Base-by-base conservation (phyloP, 1,140 invertebrate genomes). In the Drosophila busckii region DNA sequence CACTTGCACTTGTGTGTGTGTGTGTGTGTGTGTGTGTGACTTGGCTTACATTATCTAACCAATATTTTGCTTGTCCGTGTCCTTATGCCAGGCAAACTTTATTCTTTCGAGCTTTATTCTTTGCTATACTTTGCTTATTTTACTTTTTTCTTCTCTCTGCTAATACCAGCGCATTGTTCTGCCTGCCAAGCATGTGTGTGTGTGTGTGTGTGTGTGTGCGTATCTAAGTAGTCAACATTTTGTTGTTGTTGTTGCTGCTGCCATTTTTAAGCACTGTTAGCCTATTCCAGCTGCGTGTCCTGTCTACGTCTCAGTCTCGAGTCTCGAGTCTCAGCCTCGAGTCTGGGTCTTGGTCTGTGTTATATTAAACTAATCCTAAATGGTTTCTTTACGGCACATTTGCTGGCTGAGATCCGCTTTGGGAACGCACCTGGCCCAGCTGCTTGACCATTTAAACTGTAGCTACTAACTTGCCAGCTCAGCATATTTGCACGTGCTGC, bases 361-460 rank as follows among this genome's bases (percentile, higher is more conserved):
- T 71, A 83, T 85, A 85, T 85, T 85, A 85, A 85, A 85, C 78
- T 85, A 85, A 85, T 85, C 83, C 83, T 83, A 85, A 85, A 85
- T 83, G 83, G 71, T 73, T 85, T 83, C 73, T 85, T 85, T 60
- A 85, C 75, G 82, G 82, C 73, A 85, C 82, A 85, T 85, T 85
- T 85, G 73, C 75, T 45, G 45, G 73, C 73, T n/a, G n/a, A n/a
- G n/a, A n/a, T n/a, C n/a, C n/a, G n/a, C n/a, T n/a, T n/a, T n/a
- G n/a, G n/a, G n/a, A n/a, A n/a, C n/a, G n/a, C n/a, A n/a, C n/a
- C n/a, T n/a, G n/a, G n/a, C n/a, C n/a, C n/a, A n/a, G n/a, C n/a
- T n/a, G n/a, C n/a, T n/a, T n/a, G n/a, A n/a, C n/a, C n/a, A n/a
- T n/a, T n/a, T n/a, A n/a, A n/a, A n/a, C n/a, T n/a, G n/a, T 16